A percentile compares a stretch with the other conserved stretches of the same genome.
phyloP scores from a whole-genome alignment of 2,113 vertebrate species.

The cattle (Bos taurus) region ARS-UCD2.0 NC_037340.1:65465501-65466000 shows the following conservation, averaged over 20 bases:
- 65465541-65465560: not conserved
- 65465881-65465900: not conserved
- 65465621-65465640: not conserved
- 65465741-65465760: not conserved
- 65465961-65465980: not conserved
- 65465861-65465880: not conserved
- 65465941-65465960: not conserved
- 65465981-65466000: not conserved
- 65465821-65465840: not conserved
- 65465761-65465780: not conserved
- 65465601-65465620: not conserved
- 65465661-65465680: not conserved
- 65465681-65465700: not conserved
- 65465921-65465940: not conserved
- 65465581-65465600: not conserved
- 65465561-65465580: not conserved
- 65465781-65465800: fast-evolving
- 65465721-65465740: not conserved
- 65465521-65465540: not conserved
- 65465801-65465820: not conserved
- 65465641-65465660: fast-evolving
- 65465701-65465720: not conserved
- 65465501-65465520: not conserved
- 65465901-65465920: not conserved
- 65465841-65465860: not conserved